Percentiles rank a stretch among this genome's conserved stretches.
Conservation (phyloP, 2,888 invertebrate genomes). For the Drosophila infuscata region DNA sequence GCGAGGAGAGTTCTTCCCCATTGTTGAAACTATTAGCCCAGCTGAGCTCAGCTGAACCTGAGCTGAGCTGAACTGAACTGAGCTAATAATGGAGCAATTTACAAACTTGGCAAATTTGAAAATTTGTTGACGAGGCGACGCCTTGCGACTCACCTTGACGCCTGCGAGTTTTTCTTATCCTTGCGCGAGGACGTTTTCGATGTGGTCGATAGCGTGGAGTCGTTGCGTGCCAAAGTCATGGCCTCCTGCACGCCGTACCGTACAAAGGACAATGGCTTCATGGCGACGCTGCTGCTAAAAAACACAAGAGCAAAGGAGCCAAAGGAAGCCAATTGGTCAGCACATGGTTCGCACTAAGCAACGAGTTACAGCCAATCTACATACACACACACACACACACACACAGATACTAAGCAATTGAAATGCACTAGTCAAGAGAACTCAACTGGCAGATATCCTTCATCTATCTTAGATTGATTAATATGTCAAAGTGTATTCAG, state of each 20-base stretch:
- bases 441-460: not conserved
- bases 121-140: not conserved
- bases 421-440: not conserved
- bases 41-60: not conserved
- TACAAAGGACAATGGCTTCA: conserved; percentile 87
- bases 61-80: not conserved
- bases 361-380: not conserved
- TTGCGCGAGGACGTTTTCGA: conserved; percentile 85
- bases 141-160: conserved; percentile 83
- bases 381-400: not conserved
- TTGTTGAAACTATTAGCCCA: conserved; percentile 22
- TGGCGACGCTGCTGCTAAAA: conserved; percentile 86
- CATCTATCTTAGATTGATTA: no score
- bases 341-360: not conserved
- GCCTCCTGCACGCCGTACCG: conserved; percentile 85
- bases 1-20: not conserved
- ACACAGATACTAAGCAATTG: not conserved
- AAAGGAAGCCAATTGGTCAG: conserved; percentile 30
- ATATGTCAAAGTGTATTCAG: no score
- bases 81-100: conserved; percentile 66
- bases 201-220: conserved; percentile 87
- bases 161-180: conserved; percentile 85
- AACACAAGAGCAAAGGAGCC: conserved; percentile 2
- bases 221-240: conserved; percentile 85
- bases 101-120: conserved; percentile 31